Base-by-base conservation (phyloP, 1,140 invertebrate species). In the Nephila pilipes region DNA sequence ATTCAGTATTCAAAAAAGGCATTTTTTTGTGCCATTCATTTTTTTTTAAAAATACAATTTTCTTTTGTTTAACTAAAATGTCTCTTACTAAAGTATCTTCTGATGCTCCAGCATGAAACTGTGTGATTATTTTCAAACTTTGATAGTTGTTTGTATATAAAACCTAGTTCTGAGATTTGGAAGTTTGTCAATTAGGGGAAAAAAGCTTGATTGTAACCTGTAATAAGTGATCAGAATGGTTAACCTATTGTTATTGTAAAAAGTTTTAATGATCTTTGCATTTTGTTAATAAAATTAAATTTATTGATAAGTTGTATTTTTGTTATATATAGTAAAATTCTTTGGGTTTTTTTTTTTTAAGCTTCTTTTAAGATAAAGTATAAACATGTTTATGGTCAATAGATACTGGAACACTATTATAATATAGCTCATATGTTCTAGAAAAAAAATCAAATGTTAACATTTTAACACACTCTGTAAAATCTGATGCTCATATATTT, bases 201-300 rank as follows among this genome's bases (percentile, higher is more conserved):
- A 58, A 22, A 57, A 85, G 80, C 25, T 87, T 65, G 36, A 63
- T 36, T 85, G 20, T 55, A 60, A 83, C 14, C 12, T n/a, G 63
- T 58, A 83, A 65, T 63, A 63, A 60, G 29, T 69, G 65, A 36
- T 79, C 88, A 79, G 32, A 79, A 36, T 57, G 36, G 25, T 92
- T 81, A 54, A 63, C 79, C 91, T 58, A 63, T 80, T 93, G 91
- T 93, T 93, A 93, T 38, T 93, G 91, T 93, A 93, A 57, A 93
- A 93, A 87, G 60, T 93, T 93, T 93, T 93, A 87, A 87, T 38
- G 20, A 93, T 69, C 38, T 93, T 93, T 93, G 91, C 91, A 93
- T 93, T 91, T 93, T 87, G 83, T 93, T 87, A 87, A 93, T 75
- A 93, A 93, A 92, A 81, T 60, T 63, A 54, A 92, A 92, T 55